phyloP scores from a whole-genome alignment of 2,888 invertebrate genomes.

The Ochropacha duplaris region DNA sequence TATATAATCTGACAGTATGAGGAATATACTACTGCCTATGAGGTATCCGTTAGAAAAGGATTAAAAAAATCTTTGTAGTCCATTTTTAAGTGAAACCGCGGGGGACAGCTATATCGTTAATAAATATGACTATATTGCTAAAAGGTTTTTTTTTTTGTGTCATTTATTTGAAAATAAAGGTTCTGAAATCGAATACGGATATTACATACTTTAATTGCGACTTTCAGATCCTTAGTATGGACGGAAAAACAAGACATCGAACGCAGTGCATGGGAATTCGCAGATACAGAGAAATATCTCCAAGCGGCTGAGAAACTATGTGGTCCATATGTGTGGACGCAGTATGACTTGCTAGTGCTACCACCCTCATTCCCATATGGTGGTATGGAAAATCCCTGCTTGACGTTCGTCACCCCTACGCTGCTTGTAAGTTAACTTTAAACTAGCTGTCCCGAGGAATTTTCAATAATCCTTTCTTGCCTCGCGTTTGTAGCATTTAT shows the following conservation, averaged over 20 bases:
- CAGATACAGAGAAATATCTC: conserved; percentile 92
- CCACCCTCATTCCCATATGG: conserved; percentile 98
- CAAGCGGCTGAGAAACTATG: conserved; percentile 91
- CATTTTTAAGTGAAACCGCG: too few relatives aligned
- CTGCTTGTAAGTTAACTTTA: conserved; percentile 84
- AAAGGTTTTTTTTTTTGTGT: too few relatives aligned
- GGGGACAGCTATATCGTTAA: too few relatives aligned
- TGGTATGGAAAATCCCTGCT: conserved; percentile 98
- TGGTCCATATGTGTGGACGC: conserved; percentile 95
- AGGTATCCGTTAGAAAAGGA: too few relatives aligned
- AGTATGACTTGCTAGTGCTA: conserved; percentile 94
- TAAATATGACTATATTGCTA: too few relatives aligned
- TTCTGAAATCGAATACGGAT: not conserved
- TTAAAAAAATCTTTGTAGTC: too few relatives aligned
- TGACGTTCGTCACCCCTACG: conserved; percentile 97
- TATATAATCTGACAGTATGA: too few relatives aligned
- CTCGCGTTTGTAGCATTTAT: too few relatives aligned
- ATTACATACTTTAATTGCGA: not conserved
- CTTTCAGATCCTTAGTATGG: conserved; percentile 90
- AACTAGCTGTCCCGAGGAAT: too few relatives aligned
- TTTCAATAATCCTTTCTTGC: too few relatives aligned
- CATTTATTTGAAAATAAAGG: not conserved
- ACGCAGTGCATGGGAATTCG: conserved; percentile 93
- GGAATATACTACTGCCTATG: too few relatives aligned
- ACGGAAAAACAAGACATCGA: conserved; percentile 93